Percentiles rank a stretch among this genome's conserved stretches.
Evolutionary conservation across 2,888 invertebrate genomes (phyloP).

Genomic region (Villa cingulata): DNA sequence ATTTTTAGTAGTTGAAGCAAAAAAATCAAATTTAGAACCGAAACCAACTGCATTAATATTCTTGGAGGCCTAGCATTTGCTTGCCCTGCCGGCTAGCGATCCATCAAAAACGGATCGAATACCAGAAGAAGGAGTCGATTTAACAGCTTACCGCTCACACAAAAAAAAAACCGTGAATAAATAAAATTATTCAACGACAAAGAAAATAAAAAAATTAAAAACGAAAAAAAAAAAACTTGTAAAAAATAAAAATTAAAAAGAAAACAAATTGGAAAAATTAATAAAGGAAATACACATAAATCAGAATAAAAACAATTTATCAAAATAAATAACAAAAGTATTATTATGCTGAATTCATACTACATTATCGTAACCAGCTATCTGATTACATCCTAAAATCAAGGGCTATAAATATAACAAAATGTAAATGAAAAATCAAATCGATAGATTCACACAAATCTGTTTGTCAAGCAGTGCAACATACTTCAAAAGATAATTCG

Average conservation of each 20-base stretch:
- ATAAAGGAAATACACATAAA: too few relatives aligned
- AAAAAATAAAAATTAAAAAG: neutral
- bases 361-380: too few relatives aligned
- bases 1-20: slow-evolving; percentile 85
- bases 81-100: slow-evolving; percentile 69
- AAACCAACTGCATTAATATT: slow-evolving; percentile 84
- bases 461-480: too few relatives aligned
- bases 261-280: neutral
- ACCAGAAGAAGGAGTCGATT: slow-evolving; percentile 34
- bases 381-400: too few relatives aligned
- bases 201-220: neutral
- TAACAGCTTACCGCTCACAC: slow-evolving; percentile 32
- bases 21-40: slow-evolving; percentile 81
- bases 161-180: slow-evolving; percentile 13
- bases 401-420: too few relatives aligned
- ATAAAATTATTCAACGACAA: slow-evolving; percentile 1
- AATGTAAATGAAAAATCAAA: too few relatives aligned
- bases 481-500: too few relatives aligned
- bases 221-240: neutral
- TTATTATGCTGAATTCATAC: too few relatives aligned
- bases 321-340: too few relatives aligned
- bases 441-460: too few relatives aligned
- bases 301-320: too few relatives aligned
- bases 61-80: slow-evolving; percentile 85
- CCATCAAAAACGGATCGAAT: slow-evolving; percentile 25